Percentiles rank a stretch among this genome's conserved stretches.
Conservation (phyloP, 2,113 vertebrate species). For the Oxyura jamaicensis region DNA sequence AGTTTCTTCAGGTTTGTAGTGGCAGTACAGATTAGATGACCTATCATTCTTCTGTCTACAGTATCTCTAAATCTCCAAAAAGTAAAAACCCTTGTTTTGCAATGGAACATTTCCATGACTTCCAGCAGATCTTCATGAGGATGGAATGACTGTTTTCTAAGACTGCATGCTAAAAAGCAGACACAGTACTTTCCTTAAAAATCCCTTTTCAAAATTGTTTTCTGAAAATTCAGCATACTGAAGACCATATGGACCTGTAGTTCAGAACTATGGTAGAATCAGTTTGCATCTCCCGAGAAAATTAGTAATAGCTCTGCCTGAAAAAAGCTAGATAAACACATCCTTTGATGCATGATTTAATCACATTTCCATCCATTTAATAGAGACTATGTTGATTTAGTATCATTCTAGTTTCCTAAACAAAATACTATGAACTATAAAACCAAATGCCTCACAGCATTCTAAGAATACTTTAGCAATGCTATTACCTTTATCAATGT, state of each 20-base stretch:
- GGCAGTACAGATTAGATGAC: not conserved
- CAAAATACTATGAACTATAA: not conserved
- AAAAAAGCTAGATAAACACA: not conserved
- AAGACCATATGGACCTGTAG: not conserved
- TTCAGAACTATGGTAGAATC: not conserved
- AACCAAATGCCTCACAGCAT: not conserved
- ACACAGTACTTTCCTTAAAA: not conserved
- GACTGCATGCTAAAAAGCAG: not conserved
- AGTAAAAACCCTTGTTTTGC: not conserved
- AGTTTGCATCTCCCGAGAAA: not conserved
- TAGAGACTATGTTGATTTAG: not conserved
- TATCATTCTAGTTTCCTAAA: not conserved
- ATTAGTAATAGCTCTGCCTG: not conserved
- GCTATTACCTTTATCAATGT: not conserved
- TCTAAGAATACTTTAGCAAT: not conserved
- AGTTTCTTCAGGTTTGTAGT: not conserved
- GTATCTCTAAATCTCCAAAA: not conserved
- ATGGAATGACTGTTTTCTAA: not conserved
- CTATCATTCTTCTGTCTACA: not conserved
- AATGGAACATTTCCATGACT: not conserved
- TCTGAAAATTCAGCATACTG: not conserved
- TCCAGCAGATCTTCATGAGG: not conserved
- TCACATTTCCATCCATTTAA: not conserved
- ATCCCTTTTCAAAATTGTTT: not conserved
- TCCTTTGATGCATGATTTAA: not conserved